Evolutionary conservation across 2,888 invertebrate species (phyloP), one percentile per base, ranked within the genome.

Genomic region (Diarsia rubi): DNA sequence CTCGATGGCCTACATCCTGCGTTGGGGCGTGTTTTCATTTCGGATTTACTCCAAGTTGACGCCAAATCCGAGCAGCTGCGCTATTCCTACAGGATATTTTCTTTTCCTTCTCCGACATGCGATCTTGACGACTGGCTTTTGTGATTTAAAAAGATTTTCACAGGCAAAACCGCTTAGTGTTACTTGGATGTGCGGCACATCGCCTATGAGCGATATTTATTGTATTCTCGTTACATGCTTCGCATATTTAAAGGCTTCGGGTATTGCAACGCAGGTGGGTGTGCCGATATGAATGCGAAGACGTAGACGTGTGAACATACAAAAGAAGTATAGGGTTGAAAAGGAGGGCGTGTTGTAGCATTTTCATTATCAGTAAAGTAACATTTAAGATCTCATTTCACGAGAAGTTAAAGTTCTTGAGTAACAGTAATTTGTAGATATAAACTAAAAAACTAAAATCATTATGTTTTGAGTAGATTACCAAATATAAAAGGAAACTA

Each of bases 91-190:
- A 90, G 93, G 93, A 93, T 95, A 93, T 96, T 96, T 96, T 95
- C 94, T 94, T 96, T 95, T 94, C 94, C 93, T 92, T 91, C 88
- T 92, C 92, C 93, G 90, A 94, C 94, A 94, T 92, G 91, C 91
- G 95, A 95, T 95, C 95, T 94, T 95, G 93, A 94, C 92, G 93
- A 94, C 94, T 95, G 92, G 94, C 94, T 96, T 95, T 96, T 95
- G 95, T 94, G 95, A 95, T 96, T 96, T 96, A 95, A 95, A 96
- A 96, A 95, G 95, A 95, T 96, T 95, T 95, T 90, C 92, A 88
- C 85, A 90, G 85, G 92, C 91, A 94, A 95, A 95, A 92, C 93
- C 94, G 95, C 95, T 95, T 95, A 95, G 88, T 86, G 90, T 88
- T 90, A 88, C 91, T 89, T 90, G 88, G 86, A 86, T 88, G 86